phyloP scores from a whole-genome alignment of 2,888 invertebrate genomes.

The Leuctra nigra region DNA sequence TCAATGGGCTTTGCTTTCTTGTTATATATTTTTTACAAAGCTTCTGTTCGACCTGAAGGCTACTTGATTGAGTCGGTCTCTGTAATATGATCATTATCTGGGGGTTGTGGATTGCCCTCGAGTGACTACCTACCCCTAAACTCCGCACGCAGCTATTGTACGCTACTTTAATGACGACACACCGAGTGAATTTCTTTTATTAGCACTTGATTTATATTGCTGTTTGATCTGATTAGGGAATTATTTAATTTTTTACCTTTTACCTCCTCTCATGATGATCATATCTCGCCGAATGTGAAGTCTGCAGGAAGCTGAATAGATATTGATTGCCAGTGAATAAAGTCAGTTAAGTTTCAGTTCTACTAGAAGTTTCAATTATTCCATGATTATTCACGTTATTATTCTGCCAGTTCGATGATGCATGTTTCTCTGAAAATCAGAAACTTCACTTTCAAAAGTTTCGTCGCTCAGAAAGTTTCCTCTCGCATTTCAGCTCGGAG shows the following conservation, averaged over 20 bases:
- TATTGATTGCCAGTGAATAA: too few relatives aligned
- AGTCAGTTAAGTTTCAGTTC: too few relatives aligned
- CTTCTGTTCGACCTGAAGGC: not conserved
- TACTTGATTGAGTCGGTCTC: constrained; percentile 7
- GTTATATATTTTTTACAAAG: not conserved
- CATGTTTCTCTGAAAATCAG: too few relatives aligned
- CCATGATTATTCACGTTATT: too few relatives aligned
- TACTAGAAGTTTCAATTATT: too few relatives aligned
- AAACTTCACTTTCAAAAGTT: too few relatives aligned
- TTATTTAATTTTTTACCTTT: not conserved
- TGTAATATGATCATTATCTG: constrained; percentile 18
- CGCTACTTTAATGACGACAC: constrained; percentile 5
- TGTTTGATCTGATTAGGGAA: not conserved
- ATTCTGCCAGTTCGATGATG: too few relatives aligned
- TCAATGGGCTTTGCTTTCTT: not conserved
- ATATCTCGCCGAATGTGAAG: too few relatives aligned
- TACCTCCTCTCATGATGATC: too few relatives aligned
- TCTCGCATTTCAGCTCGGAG: too few relatives aligned
- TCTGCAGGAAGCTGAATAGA: too few relatives aligned
- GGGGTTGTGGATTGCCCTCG: constrained; percentile 13
- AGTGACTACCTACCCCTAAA: constrained; percentile 6
- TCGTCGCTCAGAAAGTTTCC: too few relatives aligned
- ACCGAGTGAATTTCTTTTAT: constrained; percentile 4
- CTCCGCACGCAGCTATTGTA: not conserved
- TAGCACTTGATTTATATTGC: constrained; percentile 6